Conservation (phyloP, 2,113 vertebrate genomes). For the Cervus canadensis region DNA sequence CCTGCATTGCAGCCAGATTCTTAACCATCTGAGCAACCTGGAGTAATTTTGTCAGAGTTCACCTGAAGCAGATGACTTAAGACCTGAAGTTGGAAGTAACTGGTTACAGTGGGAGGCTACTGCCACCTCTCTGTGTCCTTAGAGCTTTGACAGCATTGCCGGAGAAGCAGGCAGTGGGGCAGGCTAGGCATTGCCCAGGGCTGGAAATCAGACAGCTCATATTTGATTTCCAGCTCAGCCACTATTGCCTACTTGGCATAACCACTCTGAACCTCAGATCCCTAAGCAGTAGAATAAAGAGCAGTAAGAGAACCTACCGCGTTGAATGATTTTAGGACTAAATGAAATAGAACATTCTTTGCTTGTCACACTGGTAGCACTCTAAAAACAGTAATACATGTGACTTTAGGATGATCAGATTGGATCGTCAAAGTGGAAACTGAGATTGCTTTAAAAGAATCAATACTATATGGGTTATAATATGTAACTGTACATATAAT, state of each 20-base stretch:
- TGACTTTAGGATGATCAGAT: neutral
- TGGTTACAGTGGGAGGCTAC: neutral
- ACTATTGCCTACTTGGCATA: neutral
- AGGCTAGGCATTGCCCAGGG: neutral
- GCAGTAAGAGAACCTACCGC: neutral
- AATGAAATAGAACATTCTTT: neutral
- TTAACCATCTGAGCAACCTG: neutral
- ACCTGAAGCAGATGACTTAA: neutral
- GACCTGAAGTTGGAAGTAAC: neutral
- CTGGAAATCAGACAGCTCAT: neutral
- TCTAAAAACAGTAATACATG: neutral
- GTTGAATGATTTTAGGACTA: neutral
- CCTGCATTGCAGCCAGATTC: neutral
- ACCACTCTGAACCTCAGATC: neutral
- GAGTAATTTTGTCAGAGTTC: neutral
- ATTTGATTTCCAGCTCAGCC: neutral
- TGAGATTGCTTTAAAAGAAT: neutral
- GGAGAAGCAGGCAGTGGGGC: neutral
- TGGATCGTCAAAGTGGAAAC: neutral
- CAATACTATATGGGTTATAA: neutral
- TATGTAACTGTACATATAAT: neutral
- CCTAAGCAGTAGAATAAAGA: neutral
- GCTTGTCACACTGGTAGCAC: neutral
- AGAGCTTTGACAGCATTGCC: neutral
- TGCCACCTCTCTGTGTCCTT: neutral